Base-by-base conservation (phyloP, 2,113 vertebrate genomes). In the Athene noctua region DNA sequence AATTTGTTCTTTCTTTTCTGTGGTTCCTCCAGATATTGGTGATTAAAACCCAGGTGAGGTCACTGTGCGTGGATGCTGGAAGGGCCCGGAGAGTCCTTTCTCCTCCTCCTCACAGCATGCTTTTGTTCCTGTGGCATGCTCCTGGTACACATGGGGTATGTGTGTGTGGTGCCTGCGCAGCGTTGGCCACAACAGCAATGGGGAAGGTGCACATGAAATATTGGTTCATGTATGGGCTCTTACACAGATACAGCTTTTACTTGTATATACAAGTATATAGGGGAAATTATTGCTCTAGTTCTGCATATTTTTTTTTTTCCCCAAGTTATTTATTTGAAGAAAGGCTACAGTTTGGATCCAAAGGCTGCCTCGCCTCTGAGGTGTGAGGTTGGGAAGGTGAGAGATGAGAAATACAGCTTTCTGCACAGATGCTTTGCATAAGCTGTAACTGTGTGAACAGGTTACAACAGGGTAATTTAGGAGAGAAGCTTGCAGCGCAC, bases 121-220 rank as follows among this genome's bases (percentile, higher is more conserved):
- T 66, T 81, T 68, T 84, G 51, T 67, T 91, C 38, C 42, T 67
- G 17, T 36, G 80, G 46, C 1, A 0, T 59, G 22, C 17, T 83
- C 7, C 54, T 73, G 32, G 36, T 26, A 18, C 1, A 1, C 5
- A 2, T 2, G 0, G 30, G 10, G 8, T 47, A 4, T 1, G 7
- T 23, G 57, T 2, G 5, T 11, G 0, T 26, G 22, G 18, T 40
- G 38, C 55, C 59, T 70, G 59, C 29, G 21, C 40, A 19, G 66
- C 2, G 1, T 2, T 23, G 52, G n/a, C 63, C 11, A 0, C 23
- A 19, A 13, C 42, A 11, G 36, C 1, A 0, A 5, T 18, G 44
- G 57, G 70, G 34, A 73, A 73, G 62, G n/a, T 52, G 59, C 26
- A 13, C 11, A 0, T 38, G 22, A 68, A 61, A 17, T 36, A 38